A percentile compares a stretch with the other conserved stretches of the same genome.
Conservation (phyloP, 2,888 invertebrate genomes). For the Drosophila formosana region DNA sequence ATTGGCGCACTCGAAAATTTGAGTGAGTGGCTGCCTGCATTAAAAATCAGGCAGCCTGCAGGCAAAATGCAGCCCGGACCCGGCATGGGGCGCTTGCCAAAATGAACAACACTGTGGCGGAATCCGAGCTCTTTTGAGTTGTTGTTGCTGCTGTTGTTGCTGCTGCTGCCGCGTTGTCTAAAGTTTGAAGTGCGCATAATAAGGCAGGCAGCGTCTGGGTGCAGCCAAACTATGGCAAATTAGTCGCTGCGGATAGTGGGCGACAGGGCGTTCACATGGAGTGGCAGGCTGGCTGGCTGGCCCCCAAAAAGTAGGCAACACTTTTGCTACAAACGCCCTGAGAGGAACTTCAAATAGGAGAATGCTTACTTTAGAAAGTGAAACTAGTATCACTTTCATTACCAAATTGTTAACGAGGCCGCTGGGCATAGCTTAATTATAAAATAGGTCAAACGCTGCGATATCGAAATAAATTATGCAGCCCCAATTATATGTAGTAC, state of each 20-base stretch:
- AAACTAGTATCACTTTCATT: conserved; percentile 59
- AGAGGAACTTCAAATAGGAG: neutral
- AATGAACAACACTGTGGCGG: conserved; percentile 74
- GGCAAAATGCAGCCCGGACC: conserved; percentile 3
- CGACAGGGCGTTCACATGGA: conserved; percentile 31
- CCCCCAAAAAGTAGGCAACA: conserved; percentile 55
- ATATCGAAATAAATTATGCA: neutral
- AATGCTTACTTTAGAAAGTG: conserved; percentile 61
- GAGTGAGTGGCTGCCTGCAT: conserved; percentile 76
- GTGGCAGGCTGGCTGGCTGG: neutral
- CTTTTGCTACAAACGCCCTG: conserved; percentile 27
- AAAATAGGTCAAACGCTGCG: conserved; percentile 7
- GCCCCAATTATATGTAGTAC: neutral
- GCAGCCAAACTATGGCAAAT: conserved; percentile 62
- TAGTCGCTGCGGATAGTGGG: conserved; percentile 71
- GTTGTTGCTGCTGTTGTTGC: conserved; percentile 19
- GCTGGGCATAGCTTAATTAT: conserved; percentile 14
- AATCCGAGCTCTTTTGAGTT: conserved; percentile 26
- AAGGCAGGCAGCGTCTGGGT: conserved; percentile 61
- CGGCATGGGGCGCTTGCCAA: conserved; percentile 63
- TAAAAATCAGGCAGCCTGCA: conserved; percentile 57
- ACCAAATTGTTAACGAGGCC: conserved; percentile 31
- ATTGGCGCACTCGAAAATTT: conserved; percentile 75
- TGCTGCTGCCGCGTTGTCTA: conserved; percentile 67
- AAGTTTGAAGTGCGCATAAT: conserved; percentile 81